Base-by-base conservation (phyloP, 2,888 invertebrate genomes). In the Sclerodermus sp. region DNA sequence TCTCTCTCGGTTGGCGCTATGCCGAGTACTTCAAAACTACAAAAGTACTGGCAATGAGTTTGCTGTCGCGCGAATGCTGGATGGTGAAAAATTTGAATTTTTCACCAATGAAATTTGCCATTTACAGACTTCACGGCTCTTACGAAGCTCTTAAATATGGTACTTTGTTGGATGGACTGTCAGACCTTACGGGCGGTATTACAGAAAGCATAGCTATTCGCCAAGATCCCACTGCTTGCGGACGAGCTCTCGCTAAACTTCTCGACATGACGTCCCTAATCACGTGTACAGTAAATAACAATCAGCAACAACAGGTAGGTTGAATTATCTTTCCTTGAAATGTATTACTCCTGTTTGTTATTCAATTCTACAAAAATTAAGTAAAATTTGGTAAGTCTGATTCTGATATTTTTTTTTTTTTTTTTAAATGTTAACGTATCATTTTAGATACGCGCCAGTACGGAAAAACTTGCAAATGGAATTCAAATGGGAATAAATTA, bases 71-170 rank as follows among this genome's bases (percentile, higher is more conserved):
- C n/a, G n/a, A n/a, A n/a, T n/a, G n/a, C n/a, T n/a, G n/a, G n/a
- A n/a, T n/a, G n/a, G n/a, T n/a, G n/a, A n/a, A n/a, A n/a, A n/a
- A n/a, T n/a, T n/a, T n/a, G n/a, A n/a, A n/a, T n/a, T n/a, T n/a
- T n/a, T n/a, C n/a, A n/a, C n/a, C n/a, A n/a, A n/a, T n/a, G n/a
- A n/a, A n/a, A n/a, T n/a, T n/a, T n/a, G n/a, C n/a, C n/a, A n/a
- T n/a, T n/a, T n/a, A 12, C 74, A 93, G 93, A 79, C 79, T 95
- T 47, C 94, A 94, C 72, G 94, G 94, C 3, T 94, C 94, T 0
- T 95, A 95, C 79, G 94, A 95, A 79, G 94, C 94, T 0, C 81
- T 95, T 1, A 94, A 94, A 72, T 95, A 95, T 71, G 93, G 93
- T n/a, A 91, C 91, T 39, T 81, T 91, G 10, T 80, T 93, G 53